Evolutionary conservation across 2,113 vertebrate genomes (phyloP).

Genomic region (Tachysurus fulvidraco): DNA sequence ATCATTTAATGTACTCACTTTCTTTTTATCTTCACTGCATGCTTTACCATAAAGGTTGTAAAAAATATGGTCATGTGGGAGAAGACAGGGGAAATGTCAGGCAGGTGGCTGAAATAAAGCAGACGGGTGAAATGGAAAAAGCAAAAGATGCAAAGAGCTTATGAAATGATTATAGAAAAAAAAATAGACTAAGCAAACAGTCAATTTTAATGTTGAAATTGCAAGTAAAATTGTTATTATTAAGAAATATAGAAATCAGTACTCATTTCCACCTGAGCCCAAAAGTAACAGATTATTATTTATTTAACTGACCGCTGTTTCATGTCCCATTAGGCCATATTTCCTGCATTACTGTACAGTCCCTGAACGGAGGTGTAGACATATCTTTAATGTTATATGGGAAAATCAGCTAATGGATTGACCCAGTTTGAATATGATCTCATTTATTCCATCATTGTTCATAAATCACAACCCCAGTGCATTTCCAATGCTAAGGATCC

Average conservation of each 20-base stretch:
- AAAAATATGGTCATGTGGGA: not conserved
- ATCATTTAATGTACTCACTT: not conserved
- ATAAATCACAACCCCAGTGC: constrained; percentile 43
- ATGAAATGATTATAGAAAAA: not conserved
- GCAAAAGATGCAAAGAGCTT: not conserved
- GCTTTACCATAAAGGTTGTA: not conserved
- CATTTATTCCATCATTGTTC: constrained; percentile 67
- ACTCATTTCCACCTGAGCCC: constrained; percentile 41
- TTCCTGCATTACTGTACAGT: constrained; percentile 72
- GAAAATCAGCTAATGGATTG: constrained; percentile 69
- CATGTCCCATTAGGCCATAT: constrained; percentile 60
- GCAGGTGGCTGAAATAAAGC: not conserved
- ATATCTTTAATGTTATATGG: constrained; percentile 59
- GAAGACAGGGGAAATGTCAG: not conserved
- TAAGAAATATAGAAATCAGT: constrained; percentile 32
- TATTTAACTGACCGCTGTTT: constrained; percentile 60
- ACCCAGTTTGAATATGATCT: constrained; percentile 62
- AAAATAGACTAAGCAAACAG: not conserved
- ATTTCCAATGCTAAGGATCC: constrained; percentile 3
- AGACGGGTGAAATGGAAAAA: not conserved
- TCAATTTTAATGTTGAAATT: not conserved
- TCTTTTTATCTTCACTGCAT: not conserved
- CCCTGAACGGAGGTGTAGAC: constrained; percentile 60
- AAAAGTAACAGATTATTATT: constrained; percentile 62
- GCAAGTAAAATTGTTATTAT: not conserved